Base-by-base conservation (phyloP, 2,888 invertebrate genomes). In the Acanthosepion lycidas region DNA sequence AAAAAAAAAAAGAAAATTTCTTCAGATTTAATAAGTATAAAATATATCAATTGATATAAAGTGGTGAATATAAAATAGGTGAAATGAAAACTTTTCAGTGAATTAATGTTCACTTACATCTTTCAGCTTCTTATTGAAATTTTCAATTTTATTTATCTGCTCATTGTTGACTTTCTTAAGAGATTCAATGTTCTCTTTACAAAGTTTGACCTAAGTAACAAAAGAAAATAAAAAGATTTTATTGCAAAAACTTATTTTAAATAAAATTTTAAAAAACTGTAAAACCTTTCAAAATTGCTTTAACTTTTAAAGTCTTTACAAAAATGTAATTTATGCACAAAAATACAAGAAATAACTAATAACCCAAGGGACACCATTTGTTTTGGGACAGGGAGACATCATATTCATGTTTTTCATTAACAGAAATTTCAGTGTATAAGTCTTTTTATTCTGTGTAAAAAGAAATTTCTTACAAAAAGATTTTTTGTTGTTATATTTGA, bases 111-210 rank as follows among this genome's bases (percentile, higher is more conserved):
- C 53, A 94, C 96, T 96, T 95, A 97, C 97, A 95, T 98, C 98
- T 97, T 98, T 98, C 95, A 99, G 97, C 96, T 98, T 98, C 96
- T 98, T 98, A 6, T 98, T 98, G 26, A 98, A 97, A 96, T 98
- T 98, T 97, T 98, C 98, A 94, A 98, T 98, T 96, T 98, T 98
- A 95, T 97, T 97, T 95, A 98, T 98, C 95, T 98, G 98, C 94
- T 98, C 98, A 94, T 98, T 98, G 96, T 98, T 98, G 0, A 98
- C 97, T 96, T 98, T 98, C 96, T 98, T 98, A 94, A 98, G 97
- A 95, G 98, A 98, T 94, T 98, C 98, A 94, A 98, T 98, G 91
- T 98, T 98, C 95, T 98, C 98, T 96, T 98, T 98, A 6, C 98
- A 98, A 95, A 98, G 98, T 96, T 98, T 98, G 53, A 99, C 97